Base-by-base conservation (phyloP, 2,797 vertebrate species). In the Girardinus metallicus region DNA sequence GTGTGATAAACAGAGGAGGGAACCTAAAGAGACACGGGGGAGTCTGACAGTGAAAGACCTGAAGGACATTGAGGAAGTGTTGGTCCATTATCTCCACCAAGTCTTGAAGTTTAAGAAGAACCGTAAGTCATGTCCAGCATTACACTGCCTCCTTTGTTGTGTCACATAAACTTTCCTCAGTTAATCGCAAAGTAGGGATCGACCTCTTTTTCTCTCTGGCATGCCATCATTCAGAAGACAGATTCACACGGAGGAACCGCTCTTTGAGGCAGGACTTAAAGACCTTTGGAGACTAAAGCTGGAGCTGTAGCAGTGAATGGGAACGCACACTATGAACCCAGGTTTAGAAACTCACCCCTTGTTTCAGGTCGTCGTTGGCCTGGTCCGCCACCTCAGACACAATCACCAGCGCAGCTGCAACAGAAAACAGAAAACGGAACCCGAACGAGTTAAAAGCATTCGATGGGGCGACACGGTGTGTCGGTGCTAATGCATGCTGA, bases 281-380 rank as follows among this genome's bases (percentile, higher is more conserved):
- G 80, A 82, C 6, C 2, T 78, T 85, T 39, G 39, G 80, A 81
- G 75, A 80, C 79, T 73, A 60, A 75, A n/a, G 80, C 80, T 64
- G 1, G 29, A 73, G 82, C 7, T 64, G 70, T 49, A 75, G 76
- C 74, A 53, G 82, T 79, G 77, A 78, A 80, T 77, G 72, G 11
- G 47, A 85, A 83, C 74, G 73, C 41, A 57, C 21, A 47, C 74
- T 53, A 78, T 41, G 84, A 34, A 70, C 76, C 64, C 72, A 60
- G 75, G 78, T 41, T 83, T 21, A 71, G 39, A 74, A 82, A 96
- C 98, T 97, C 91, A 99, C 98, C 96, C 97, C 98, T 80, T 99
- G 97, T 84, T 97, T 96, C 91, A 99, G 97, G 91, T 96, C 97
- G 90, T 99, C 98, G 0, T 97, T 98, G 89, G 97, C 97, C 85